Percentiles rank a stretch among this genome's conserved stretches.
Conservation (phyloP, 1,140 invertebrate genomes). For the Mya arenaria region DNA sequence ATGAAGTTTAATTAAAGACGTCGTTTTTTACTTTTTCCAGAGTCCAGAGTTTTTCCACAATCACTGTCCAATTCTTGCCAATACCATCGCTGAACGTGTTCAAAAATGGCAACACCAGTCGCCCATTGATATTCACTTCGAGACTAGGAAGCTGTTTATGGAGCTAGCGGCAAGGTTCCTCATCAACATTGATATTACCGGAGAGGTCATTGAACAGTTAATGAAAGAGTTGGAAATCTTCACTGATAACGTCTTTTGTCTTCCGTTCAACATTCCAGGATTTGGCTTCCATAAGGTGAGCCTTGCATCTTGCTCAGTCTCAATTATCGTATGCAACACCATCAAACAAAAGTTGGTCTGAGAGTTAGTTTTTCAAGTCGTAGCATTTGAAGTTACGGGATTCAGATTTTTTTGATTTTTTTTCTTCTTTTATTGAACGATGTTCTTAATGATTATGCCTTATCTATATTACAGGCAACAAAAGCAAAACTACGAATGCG, state of each 20-base stretch:
- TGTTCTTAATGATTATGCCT: too few relatives aligned
- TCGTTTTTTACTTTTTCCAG: too few relatives aligned
- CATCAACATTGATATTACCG: constrained; percentile 62
- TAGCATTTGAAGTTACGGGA: too few relatives aligned
- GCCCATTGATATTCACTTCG: constrained; percentile 57
- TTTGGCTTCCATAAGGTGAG: constrained; percentile 68
- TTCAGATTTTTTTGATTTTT: too few relatives aligned
- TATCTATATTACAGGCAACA: constrained; percentile 31
- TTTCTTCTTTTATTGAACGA: too few relatives aligned
- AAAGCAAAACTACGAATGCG: constrained; percentile 36
- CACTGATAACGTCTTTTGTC: constrained; percentile 64
- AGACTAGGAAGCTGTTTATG: constrained; percentile 66
- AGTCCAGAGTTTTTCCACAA: constrained; percentile 61
- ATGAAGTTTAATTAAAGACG: too few relatives aligned
- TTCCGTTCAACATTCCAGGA: constrained; percentile 68
- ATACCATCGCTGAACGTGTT: constrained; percentile 50
- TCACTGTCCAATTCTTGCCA: constrained; percentile 59
- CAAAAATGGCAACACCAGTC: constrained; percentile 62
- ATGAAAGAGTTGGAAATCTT: constrained; percentile 58
- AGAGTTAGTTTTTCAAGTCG: too few relatives aligned
- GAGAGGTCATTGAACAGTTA: constrained; percentile 45
- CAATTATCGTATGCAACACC: too few relatives aligned
- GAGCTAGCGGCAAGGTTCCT: constrained; percentile 60
- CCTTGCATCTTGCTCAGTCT: too few relatives aligned
- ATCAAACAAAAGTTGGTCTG: too few relatives aligned